Percentiles rank a stretch among this genome's conserved stretches.
These are phyloP conservation scores for Astyanax mexicanus DNA, from an alignment of 2,797 vertebrate species.

Conservation along the genomic window DNA sequence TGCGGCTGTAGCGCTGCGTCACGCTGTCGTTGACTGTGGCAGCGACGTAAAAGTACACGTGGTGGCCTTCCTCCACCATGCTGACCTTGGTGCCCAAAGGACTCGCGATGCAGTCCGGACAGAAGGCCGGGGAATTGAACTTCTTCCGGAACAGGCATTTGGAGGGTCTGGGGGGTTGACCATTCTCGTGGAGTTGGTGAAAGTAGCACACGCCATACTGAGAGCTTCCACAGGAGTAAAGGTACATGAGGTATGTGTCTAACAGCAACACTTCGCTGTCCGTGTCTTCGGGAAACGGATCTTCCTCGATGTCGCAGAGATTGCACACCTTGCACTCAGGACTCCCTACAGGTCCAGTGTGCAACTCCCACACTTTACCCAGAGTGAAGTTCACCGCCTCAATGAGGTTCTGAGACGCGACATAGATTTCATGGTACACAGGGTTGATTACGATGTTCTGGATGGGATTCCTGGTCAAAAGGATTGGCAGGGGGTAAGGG, in stretches of 20 bases:
- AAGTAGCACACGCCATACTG: constrained; percentile 88
- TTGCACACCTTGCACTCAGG: constrained; percentile 81
- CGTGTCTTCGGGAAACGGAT: constrained; percentile 58
- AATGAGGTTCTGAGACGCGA: constrained; percentile 86
- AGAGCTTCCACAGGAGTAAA: constrained; percentile 90
- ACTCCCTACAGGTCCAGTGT: constrained; percentile 85
- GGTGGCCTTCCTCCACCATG: constrained; percentile 82
- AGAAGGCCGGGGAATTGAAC: constrained; percentile 79
- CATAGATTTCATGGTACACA: constrained; percentile 76
- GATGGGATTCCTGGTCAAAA: constrained; percentile 75
- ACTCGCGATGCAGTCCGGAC: constrained; percentile 92
- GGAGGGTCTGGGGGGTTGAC: constrained; percentile 68
- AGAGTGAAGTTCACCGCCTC: constrained; percentile 72
- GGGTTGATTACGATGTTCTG: constrained; percentile 86
- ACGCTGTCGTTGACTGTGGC: constrained; percentile 84
- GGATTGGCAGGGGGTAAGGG: constrained; percentile 83
- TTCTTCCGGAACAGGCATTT: constrained; percentile 83
- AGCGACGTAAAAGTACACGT: constrained; percentile 89
- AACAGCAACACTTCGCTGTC: constrained; percentile 86
- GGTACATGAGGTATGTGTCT: constrained; percentile 84
- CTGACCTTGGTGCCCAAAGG: constrained; percentile 88
- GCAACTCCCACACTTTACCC: constrained; percentile 72
- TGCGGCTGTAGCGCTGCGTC: constrained; percentile 83
- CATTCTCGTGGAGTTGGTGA: constrained; percentile 76
- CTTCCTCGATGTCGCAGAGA: constrained; percentile 72